Evolutionary conservation across 2,113 vertebrate species (phyloP).

Genomic region (Chionomys nivalis): DNA sequence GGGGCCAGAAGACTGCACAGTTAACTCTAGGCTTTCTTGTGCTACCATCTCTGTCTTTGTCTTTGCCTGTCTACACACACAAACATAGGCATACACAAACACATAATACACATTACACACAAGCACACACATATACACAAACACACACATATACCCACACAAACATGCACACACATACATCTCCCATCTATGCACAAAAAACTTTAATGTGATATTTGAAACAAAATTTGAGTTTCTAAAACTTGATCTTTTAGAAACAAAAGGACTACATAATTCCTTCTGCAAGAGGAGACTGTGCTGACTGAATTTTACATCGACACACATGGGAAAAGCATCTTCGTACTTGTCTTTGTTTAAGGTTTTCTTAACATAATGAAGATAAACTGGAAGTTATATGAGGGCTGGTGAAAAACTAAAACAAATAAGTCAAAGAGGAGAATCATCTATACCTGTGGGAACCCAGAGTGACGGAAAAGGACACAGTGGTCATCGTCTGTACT

Average conservation of each 20-base stretch:
- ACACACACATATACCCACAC: background rate
- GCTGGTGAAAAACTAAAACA: background rate
- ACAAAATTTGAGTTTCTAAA: background rate
- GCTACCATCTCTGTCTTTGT: background rate
- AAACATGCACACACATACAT: background rate
- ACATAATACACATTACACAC: background rate
- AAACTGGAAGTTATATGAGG: background rate
- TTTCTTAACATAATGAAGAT: background rate
- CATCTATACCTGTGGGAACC: background rate
- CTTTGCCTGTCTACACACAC: background rate
- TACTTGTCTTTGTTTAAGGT: background rate
- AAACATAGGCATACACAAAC: background rate
- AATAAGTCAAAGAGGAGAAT: background rate
- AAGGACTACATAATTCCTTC: background rate
- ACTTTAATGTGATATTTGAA: background rate
- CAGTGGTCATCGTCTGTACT: background rate
- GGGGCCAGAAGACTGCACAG: background rate
- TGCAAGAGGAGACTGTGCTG: background rate
- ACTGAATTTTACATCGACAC: background rate
- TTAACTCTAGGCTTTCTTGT: background rate
- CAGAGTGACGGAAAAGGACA: background rate
- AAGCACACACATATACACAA: background rate
- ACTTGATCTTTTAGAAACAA: background rate
- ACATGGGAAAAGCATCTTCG: background rate
- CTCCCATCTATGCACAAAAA: background rate